These are phyloP conservation scores for Condylura cristata DNA, from an alignment of 2,113 vertebrate genomes.

Conservation along the genomic window DNA sequence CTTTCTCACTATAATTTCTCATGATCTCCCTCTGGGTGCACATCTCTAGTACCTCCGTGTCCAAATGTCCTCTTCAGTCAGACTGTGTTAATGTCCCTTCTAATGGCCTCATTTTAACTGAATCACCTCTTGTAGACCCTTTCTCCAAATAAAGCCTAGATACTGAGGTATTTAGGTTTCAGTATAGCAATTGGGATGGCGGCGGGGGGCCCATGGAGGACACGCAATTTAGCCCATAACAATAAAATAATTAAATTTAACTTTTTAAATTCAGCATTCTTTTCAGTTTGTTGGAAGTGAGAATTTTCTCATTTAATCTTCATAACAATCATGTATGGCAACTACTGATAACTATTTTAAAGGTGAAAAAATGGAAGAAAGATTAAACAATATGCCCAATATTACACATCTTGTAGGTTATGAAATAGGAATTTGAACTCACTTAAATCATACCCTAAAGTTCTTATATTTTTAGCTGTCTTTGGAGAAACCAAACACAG, in stretches of 20 bases:
- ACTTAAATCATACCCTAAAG: background rate
- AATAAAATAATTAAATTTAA: constrained; percentile 29
- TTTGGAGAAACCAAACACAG: constrained; percentile 30
- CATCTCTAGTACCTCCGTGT: background rate
- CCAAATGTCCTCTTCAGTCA: background rate
- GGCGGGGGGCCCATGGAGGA: no score
- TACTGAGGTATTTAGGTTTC: background rate
- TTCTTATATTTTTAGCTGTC: constrained; percentile 36
- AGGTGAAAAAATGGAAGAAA: constrained; percentile 47
- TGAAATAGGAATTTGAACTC: constrained; percentile 26
- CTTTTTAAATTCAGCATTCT: background rate
- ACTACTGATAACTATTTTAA: constrained; percentile 21
- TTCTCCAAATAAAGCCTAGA: background rate
- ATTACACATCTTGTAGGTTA: background rate
- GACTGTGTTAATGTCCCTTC: background rate
- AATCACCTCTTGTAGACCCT: background rate
- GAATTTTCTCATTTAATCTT: constrained; percentile 43
- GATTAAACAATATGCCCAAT: background rate
- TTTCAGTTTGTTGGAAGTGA: background rate
- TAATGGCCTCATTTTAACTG: background rate
- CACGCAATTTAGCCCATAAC: background rate
- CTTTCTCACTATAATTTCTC: background rate
- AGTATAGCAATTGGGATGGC: background rate
- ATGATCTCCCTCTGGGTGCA: background rate
- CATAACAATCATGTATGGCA: background rate